Base-by-base conservation (phyloP, 2,797 vertebrate species). In the Octomys mimax region DNA sequence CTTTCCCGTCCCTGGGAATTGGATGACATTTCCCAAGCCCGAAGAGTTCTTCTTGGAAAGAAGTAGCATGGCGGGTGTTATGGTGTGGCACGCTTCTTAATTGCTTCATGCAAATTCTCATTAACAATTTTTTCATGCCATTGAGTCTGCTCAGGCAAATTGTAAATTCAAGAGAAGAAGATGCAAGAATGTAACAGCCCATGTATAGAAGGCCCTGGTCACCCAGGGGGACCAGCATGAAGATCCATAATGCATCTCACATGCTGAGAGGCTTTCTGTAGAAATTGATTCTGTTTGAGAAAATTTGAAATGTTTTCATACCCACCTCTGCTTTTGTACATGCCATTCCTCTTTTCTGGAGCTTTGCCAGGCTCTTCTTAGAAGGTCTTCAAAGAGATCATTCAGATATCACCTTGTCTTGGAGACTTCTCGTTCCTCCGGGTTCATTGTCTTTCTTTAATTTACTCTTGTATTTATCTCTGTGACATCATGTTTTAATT, bases 271-370 rank as follows among this genome's bases (percentile, higher is more conserved):
- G 16, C 26, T 78, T 1, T 52, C 4, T 59, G 9, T 71, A 42
- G 64, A 86, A 26, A 91, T 0, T 42, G 42, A 64, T 92, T 87
- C 82, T 88, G 7, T n/a, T 54, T 89, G 68, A 96, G 84, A 84
- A 87, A 93, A 86, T 49, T 39, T 8, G 26, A 75, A 54, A 8
- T 85, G 24, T 14, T 36, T 64, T 88, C 88, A 24, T 24, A 31
- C 59, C 24, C 33, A 24, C 79, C 61, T 92, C 39, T 91, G 89
- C 46, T 89, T 91, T 87, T 87, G n/a, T 39, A 79, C 46, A 87
- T 88, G 83, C 11, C 31, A 11, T 85, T 87, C 33, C 24, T 73
- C 46, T 26, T 81, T 6, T 33, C 31, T 66, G 26, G 4, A 62
- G 22, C 12, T 77, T 61, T 84, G 46, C 46, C 78, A 78, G 14